Percentiles rank a stretch among this genome's conserved stretches.
Conservation (phyloP, 2,113 vertebrate species). For the Syrrhaptes paradoxus region DNA sequence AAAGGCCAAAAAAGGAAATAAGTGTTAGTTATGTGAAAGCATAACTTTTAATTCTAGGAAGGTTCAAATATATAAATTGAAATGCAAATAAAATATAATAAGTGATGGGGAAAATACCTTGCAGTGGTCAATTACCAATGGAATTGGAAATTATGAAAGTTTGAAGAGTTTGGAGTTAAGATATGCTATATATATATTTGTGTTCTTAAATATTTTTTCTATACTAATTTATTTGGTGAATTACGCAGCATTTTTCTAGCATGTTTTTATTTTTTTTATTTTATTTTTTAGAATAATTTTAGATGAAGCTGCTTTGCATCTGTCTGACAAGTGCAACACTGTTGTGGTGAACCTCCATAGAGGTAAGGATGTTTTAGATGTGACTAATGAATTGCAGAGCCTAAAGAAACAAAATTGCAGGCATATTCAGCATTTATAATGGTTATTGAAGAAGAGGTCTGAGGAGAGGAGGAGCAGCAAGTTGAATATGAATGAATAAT, state of each 20-base stretch:
- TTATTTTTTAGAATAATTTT: slow-evolving; percentile 87
- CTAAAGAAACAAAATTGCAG: not conserved
- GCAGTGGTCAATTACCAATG: not conserved
- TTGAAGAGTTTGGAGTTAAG: not conserved
- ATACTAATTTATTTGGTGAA: not conserved
- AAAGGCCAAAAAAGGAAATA: not conserved
- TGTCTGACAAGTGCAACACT: slow-evolving; percentile 92
- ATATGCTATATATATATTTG: not conserved
- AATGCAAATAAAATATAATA: not conserved
- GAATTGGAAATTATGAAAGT: not conserved
- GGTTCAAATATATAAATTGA: not conserved
- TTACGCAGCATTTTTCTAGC: not conserved
- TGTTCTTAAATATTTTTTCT: not conserved
- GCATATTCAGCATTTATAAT: not conserved
- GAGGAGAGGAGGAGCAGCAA: not conserved
- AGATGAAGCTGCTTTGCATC: slow-evolving; percentile 93
- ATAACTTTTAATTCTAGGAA: not conserved
- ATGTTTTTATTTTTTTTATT: not conserved
- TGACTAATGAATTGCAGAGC: not conserved
- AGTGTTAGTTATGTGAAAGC: not conserved
- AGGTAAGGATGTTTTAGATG: slow-evolving; percentile 75
- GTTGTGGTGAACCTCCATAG: slow-evolving; percentile 87
- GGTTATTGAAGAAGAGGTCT: not conserved
- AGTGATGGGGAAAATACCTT: rapidly evolving
- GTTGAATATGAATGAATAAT: not conserved